A percentile compares a stretch with the other conserved stretches of the same genome.
Evolutionary conservation across 1,140 invertebrate species (phyloP).

Genomic region (Drosophila arizonae): DNA sequence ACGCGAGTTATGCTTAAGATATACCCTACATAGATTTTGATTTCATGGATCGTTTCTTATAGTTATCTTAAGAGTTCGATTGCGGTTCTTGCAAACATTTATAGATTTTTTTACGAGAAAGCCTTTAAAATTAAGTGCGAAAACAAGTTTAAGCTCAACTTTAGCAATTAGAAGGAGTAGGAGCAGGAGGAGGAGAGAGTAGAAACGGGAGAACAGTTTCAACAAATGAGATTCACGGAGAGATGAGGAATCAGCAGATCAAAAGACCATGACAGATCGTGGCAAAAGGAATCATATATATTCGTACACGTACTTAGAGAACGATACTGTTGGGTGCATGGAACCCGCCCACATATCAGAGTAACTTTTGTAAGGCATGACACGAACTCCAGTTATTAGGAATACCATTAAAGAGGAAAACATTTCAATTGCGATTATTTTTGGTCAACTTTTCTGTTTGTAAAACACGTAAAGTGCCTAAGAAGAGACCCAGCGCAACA

Average conservation of each 20-base stretch:
- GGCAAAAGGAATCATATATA: background rate
- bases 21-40: constrained; percentile 39
- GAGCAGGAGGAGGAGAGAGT: background rate
- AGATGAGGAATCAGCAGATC: background rate
- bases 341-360: constrained; percentile 12
- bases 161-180: constrained; percentile 18
- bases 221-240: background rate
- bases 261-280: constrained; percentile 1
- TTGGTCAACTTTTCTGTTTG: constrained; percentile 66
- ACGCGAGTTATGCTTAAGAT: constrained; percentile 57
- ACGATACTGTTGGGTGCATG: constrained; percentile 14
- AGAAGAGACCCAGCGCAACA: constrained; percentile 23
- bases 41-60: constrained; percentile 46
- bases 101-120: constrained; percentile 31
- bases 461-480: constrained; percentile 74
- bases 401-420: constrained; percentile 25
- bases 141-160: constrained; percentile 45
- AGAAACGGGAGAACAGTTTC: background rate
- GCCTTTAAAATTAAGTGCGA: constrained; percentile 51
- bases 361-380: constrained; percentile 10
- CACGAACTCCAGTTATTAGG: constrained; percentile 54
- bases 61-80: constrained; percentile 56
- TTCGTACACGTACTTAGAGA: constrained; percentile 33
- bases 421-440: constrained; percentile 15
- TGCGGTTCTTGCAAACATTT: constrained; percentile 30